phyloP scores from a whole-genome alignment of 2,113 vertebrate genomes.

The Leucopsar rothschildi region DNA sequence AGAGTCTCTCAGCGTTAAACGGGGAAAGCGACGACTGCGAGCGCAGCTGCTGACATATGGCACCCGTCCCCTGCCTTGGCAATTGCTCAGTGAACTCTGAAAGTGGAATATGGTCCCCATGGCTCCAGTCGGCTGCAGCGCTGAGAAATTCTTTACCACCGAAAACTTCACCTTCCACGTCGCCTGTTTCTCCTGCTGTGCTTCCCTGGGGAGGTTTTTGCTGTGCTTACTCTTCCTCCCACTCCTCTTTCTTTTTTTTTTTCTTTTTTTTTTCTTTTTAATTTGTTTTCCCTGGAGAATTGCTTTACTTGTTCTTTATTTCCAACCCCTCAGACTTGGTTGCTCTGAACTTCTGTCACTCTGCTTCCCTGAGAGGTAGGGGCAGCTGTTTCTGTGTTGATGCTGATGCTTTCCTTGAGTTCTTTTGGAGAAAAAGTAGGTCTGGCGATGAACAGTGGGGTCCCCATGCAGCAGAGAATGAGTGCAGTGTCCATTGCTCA shows the following conservation, averaged over 20 bases:
- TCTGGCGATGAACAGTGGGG: background rate
- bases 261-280: background rate
- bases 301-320: background rate
- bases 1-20: background rate
- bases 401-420: background rate
- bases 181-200: background rate
- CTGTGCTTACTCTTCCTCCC: background rate
- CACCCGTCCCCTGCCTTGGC: conserved; percentile 59
- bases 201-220: conserved; percentile 2
- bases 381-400: background rate
- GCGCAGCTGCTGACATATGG: conserved; percentile 65
- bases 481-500: background rate
- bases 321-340: background rate
- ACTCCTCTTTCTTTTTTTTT: background rate
- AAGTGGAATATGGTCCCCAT: conserved; percentile 23
- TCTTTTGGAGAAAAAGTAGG: background rate
- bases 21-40: background rate
- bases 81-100: conserved; percentile 68
- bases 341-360: background rate
- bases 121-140: conserved; percentile 58
- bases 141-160: background rate
- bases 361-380: background rate
- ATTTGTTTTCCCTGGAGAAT: background rate
- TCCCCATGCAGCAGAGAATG: background rate
- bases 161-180: background rate